Evolutionary conservation across 2,888 invertebrate genomes (phyloP), one percentile per base, ranked within the genome.

Genomic region (Lepidochitona cinerea): DNA sequence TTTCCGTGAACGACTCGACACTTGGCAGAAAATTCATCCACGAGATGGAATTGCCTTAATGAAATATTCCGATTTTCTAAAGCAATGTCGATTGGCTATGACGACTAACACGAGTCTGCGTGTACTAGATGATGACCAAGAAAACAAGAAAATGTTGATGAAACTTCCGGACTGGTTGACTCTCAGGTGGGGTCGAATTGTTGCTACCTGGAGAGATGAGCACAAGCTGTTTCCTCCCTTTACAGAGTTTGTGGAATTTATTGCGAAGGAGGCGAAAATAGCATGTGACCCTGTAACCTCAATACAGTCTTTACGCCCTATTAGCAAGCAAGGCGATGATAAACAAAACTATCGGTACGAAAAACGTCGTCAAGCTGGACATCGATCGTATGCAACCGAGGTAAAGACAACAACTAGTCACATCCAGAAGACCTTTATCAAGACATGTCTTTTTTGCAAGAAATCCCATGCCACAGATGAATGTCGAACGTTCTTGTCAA

Each of bases 81-180:
- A 67, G n/a, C 75, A 77, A 65, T 71, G 75, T 49, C 41, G 54
- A 14, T 53, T 53, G 23, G 77, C 74, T 5, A 77, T 72, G 74
- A 18, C 73, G 59, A 70, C 70, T 37, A 66, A 73, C 26, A 14
- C 36, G 2, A 49, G 67, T 26, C 52, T 75, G 6, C 14, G 26
- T 18, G 70, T 75, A 7, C 72, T 75, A 3, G 64, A 77, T 70
- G 75, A 77, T 33, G 69, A 68, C 12, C 36, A 65, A 36, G 75
- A 77, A 41, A 77, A 73, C 59, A 37, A 70, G 36, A 77, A 73
- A 37, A 23, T 77, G 35, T 53, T 75, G 3, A 59, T 18, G 23
- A 75, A 75, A 70, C 73, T 75, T 18, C 75, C 75, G 18, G 75
- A 75, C 14, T 73, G 73, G 75, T 9, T 73, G 4, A 49, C 70